phyloP scores from a whole-genome alignment of 1,140 invertebrate genomes.

The Neelides sp. region DNA sequence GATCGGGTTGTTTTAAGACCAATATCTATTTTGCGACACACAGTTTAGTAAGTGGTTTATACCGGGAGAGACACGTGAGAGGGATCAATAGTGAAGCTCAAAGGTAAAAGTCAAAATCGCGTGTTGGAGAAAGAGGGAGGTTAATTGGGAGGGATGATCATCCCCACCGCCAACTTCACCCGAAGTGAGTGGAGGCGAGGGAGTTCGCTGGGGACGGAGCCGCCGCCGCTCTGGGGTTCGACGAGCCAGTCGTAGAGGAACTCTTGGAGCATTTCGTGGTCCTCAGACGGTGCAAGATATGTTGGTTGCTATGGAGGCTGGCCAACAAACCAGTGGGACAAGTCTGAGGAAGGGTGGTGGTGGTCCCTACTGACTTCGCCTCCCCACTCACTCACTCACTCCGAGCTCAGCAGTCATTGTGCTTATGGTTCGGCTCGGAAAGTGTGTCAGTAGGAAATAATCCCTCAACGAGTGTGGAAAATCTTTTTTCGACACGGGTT shows the following conservation, averaged over 20 bases:
- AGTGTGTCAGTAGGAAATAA: constrained; percentile 32
- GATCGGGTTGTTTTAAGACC: background rate
- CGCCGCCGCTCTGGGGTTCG: background rate
- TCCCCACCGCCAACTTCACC: background rate
- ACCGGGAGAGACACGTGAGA: background rate
- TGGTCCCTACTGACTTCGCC: background rate
- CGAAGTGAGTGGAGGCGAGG: too few relatives aligned
- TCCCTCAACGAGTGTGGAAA: constrained; percentile 21
- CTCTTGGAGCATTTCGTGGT: background rate
- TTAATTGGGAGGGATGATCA: background rate
- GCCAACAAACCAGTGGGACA: background rate
- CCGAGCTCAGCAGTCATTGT: constrained; percentile 8
- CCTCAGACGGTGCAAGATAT: background rate
- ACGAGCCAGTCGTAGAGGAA: too few relatives aligned
- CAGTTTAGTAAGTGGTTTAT: background rate
- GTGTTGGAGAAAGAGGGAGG: background rate
- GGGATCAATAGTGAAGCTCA: background rate
- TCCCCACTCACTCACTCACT: background rate
- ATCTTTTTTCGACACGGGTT: too few relatives aligned
- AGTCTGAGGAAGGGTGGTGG: background rate
- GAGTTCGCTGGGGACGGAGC: background rate
- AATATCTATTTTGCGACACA: background rate
- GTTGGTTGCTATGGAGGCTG: background rate
- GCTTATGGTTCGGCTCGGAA: constrained; percentile 14
- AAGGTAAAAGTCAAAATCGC: background rate